These are phyloP conservation scores for Drosophila parvula DNA, from an alignment of 1,140 invertebrate genomes.

Conservation along the genomic window DNA sequence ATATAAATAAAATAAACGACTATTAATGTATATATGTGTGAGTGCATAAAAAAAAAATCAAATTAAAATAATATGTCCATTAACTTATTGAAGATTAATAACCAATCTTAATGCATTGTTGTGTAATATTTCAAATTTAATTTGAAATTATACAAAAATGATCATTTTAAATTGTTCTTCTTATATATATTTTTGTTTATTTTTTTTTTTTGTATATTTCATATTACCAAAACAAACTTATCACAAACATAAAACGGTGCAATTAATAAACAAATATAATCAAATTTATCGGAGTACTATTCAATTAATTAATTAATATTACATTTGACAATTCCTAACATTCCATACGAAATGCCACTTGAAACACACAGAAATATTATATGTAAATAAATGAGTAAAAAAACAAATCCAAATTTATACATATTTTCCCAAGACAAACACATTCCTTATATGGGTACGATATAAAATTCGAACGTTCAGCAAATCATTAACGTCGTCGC, in stretches of 20 bases:
- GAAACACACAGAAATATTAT: neutral
- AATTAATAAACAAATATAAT: conserved; percentile 1
- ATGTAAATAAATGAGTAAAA: conserved; percentile 7
- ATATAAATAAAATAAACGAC: neutral
- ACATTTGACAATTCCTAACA: neutral
- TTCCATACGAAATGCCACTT: neutral
- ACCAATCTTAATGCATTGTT: conserved; percentile 1
- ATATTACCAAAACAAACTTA: neutral
- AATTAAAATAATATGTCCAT: neutral
- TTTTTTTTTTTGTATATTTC: neutral
- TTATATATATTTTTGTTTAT: neutral
- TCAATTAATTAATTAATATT: conserved; percentile 1
- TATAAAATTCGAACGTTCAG: too few species aligned
- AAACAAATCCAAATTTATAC: neutral
- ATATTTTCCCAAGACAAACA: neutral
- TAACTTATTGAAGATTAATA: neutral
- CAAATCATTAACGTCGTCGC: too few species aligned
- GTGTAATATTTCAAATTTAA: conserved; percentile 3
- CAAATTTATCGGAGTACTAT: neutral
- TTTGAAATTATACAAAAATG: neutral
- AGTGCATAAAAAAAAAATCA: neutral
- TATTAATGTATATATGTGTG: neutral
- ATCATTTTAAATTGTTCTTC: neutral
- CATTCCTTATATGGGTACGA: neutral
- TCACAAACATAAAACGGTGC: neutral